phyloP scores from a whole-genome alignment of 37 sponge, comb jelly and placozoan genomes.

The Petrosia ficiformis region DNA sequence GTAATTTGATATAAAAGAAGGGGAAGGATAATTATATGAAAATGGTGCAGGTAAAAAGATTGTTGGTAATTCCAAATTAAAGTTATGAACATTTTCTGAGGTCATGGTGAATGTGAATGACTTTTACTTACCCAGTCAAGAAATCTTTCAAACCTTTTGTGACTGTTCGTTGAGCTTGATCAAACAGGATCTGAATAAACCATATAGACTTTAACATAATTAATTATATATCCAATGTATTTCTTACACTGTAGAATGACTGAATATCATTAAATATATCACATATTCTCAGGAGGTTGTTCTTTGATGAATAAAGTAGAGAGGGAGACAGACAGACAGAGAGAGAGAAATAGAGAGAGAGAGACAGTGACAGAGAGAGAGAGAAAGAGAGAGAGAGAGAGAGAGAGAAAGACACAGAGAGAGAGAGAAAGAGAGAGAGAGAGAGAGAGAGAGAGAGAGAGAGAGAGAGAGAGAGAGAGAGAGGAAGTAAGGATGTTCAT shows the following conservation, averaged over 20 bases:
- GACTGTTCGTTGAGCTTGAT: slow-evolving; percentile 50
- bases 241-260: slow-evolving; percentile 56
- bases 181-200: slow-evolving; percentile 50
- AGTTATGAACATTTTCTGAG: no score
- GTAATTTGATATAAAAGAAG: no score
- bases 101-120: no score
- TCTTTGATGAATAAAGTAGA: not conserved
- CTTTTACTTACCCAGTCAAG: slow-evolving; percentile 67
- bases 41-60: no score
- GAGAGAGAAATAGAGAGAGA: no score
- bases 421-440: not conserved
- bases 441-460: not conserved
- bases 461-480: not conserved
- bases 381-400: not conserved
- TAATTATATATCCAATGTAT: not conserved
- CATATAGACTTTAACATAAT: not conserved
- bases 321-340: no score
- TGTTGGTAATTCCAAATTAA: no score
- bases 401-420: not conserved
- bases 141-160: slow-evolving; percentile 38
- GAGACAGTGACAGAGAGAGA: not conserved
- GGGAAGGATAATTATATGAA: no score
- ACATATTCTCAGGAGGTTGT: no score
- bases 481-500: not conserved
- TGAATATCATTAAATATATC: no score